Conservation (phyloP, 2,113 vertebrate genomes). For the Myocastor coypus region DNA sequence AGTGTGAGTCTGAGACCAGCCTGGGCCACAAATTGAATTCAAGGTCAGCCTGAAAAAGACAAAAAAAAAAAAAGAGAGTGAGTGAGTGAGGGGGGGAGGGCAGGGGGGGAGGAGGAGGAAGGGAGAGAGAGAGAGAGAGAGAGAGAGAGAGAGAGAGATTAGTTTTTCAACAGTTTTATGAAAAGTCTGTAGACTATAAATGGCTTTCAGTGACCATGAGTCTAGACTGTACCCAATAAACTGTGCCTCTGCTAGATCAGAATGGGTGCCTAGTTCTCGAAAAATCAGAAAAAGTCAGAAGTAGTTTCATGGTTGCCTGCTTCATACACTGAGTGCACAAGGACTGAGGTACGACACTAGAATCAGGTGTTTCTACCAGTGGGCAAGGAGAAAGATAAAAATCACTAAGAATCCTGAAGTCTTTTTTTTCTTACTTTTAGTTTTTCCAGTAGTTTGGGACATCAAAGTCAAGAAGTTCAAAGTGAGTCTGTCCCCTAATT, state of each 20-base stretch:
- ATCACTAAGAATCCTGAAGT: not conserved
- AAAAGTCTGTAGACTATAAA: not conserved
- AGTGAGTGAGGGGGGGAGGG: no score
- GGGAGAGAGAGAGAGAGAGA: no score
- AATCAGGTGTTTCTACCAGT: not conserved
- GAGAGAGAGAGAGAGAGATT: not conserved
- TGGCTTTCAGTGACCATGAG: rapidly evolving
- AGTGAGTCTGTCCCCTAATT: not conserved
- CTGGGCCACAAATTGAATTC: no score
- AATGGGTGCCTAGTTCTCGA: not conserved
- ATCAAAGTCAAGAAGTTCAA: not conserved
- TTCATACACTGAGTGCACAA: not conserved
- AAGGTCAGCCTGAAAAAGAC: no score
- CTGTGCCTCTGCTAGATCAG: not conserved
- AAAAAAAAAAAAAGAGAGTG: no score
- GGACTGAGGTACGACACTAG: not conserved
- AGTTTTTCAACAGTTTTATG: not conserved
- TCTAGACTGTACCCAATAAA: not conserved
- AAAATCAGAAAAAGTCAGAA: no score
- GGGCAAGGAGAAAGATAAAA: not conserved
- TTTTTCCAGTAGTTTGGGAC: not conserved
- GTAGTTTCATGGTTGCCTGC: not conserved
- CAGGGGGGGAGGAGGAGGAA: no score
- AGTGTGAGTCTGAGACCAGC: no score
- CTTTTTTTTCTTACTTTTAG: not conserved